Base-by-base conservation (phyloP, 1,140 invertebrate species). In the Scaptomyza graminum region DNA sequence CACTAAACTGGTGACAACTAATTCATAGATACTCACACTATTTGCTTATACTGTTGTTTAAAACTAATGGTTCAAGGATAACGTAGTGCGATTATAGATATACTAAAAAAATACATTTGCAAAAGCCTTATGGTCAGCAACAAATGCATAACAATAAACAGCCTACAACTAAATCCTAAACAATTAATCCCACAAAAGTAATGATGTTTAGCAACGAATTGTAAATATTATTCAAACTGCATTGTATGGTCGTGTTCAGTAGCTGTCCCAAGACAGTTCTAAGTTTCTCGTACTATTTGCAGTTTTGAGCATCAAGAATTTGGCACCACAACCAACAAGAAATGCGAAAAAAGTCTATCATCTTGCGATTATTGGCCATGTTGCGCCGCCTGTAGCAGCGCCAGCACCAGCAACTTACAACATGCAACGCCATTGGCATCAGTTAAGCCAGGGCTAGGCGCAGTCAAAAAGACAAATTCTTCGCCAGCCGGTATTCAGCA, bases 331-430 rank as follows among this genome's bases (percentile, higher is more conserved):
- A 76, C 60, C 57, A 70, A 66, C 13, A 82, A 78, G 22, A 82
- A 79, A 39, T 71, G 68, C 49, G 69, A 51, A 39, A 83, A 87
- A 51, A 83, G 71, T 15, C 39, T 87, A n/a, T 74, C 54, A n/a
- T 69, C 57, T 9, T 85, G 88, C 31, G 76, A 85, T 41, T 90
- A 90, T 85, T 91, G 90, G 90, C 90, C 90, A 37, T 68, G 90
- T 22, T 91, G 90, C 51, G 77, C 67, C 3, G 75, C 76, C 5
- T 91, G 85, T 46, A 69, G 22, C 54, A 74, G 50, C 67, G 74
- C 18, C 41, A 47, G 31, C 55, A 55, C n/a, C n/a, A 41, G 47
- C 44, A 68, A 50, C 57, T 56, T 68, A 25, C 64, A 55, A 25
- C 37, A 75, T 71, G 39, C 43, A 15, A 50, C 61, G 13, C 15